Evolutionary conservation across 1,140 invertebrate species (phyloP), one percentile per base, ranked within the genome.

Genomic region (Portunus trituberculatus): DNA sequence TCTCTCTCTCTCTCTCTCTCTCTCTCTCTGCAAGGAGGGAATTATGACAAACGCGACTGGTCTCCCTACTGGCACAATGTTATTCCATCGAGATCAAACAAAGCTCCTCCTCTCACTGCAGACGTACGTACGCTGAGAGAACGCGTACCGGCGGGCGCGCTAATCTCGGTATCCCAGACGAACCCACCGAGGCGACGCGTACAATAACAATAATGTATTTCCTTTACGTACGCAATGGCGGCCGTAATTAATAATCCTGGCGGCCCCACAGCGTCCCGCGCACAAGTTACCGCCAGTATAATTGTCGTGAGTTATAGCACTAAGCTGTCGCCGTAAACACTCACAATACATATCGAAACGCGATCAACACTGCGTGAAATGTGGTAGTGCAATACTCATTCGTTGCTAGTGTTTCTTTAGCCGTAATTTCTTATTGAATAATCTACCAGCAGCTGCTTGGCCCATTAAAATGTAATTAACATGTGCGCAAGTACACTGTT

Each of bases 261-360:
- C 67, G 12, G 20, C 67, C 67, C 67, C 67, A 25, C 67, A 76
- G n/a, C 25, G 20, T 76, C 67, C 67, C 67, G 67, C 1, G 67
- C 20, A n/a, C 67, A n/a, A 76, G 67, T 76, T 76, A 76, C 67
- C 67, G 67, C 67, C 67, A 76, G 67, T 76, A 76, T 76, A 76
- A 76, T 76, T 76, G 67, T 76, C 67, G 20, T 76, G 67, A 76
- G 67, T 76, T 76, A 76, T n/a, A n/a, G 67, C 67, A n/a, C 20
- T n/a, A 20, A 7, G 67, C 20, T 76, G 67, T 76, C 67, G 67
- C 67, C 67, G 67, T 76, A 76, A 76, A 76, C 67, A 76, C 67
- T 76, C 67, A 76, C 67, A 76, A 76, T 76, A 76, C n/a, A 76
- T 76, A 76, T 76, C 67, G 67, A 76, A 76, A n/a, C 67, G 67